A percentile compares a stretch with the other conserved stretches of the same genome.
phyloP scores from a whole-genome alignment of 2,888 invertebrate genomes.

The Globia sparganii region DNA sequence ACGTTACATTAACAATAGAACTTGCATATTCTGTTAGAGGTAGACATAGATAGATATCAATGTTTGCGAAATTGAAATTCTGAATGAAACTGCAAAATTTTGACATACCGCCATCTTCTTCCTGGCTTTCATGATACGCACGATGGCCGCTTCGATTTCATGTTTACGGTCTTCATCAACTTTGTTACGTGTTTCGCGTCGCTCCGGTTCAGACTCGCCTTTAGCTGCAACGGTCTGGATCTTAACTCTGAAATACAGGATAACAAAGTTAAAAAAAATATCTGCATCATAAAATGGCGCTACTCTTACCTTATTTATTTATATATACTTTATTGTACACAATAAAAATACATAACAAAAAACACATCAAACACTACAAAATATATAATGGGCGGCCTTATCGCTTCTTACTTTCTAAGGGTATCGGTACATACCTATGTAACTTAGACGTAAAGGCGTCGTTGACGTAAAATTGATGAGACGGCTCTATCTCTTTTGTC shows the following conservation, averaged over 20 bases:
- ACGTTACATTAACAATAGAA: not conserved
- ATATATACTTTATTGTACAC: not conserved
- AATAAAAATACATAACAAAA: not conserved
- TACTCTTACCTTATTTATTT: not conserved
- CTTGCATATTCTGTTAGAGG: not conserved
- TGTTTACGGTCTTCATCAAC: constrained; percentile 99
- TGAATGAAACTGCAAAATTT: constrained; percentile 6
- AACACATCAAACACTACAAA: not conserved
- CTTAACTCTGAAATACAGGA: constrained; percentile 92
- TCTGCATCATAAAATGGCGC: not conserved
- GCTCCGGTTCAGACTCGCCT: constrained; percentile 99
- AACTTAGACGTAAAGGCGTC: constrained; percentile 99
- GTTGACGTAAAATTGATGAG: constrained; percentile 98
- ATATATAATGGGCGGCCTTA: not conserved
- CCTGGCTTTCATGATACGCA: constrained; percentile 99
- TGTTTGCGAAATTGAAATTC: constrained; percentile 5
- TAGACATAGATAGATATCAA: not conserved
- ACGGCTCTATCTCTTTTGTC: constrained; percentile 98
- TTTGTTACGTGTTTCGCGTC: constrained; percentile 99
- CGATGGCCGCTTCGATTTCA: constrained; percentile 99
- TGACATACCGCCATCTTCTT: constrained; percentile 96
- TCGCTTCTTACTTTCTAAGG: not conserved
- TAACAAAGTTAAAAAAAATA: not conserved
- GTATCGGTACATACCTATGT: constrained; percentile 91
- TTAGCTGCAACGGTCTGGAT: constrained; percentile 98